A percentile compares a stretch with the other conserved stretches of the same genome.
Conservation (phyloP, 2,113 vertebrate species). For the Polypterus bichir region DNA sequence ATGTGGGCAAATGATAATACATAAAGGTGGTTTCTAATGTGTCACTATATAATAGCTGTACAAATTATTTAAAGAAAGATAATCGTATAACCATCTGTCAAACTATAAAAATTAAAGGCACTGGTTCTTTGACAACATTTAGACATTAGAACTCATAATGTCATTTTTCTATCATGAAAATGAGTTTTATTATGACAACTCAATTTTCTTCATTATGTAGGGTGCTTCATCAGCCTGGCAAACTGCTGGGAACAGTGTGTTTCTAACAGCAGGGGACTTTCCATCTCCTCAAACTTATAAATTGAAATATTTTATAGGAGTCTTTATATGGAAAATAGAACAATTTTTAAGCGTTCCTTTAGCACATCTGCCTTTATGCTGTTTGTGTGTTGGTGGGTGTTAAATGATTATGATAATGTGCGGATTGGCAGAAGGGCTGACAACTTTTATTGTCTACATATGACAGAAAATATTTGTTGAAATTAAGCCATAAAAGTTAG, state of each 20-base stretch:
- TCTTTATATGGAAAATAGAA: too few species aligned
- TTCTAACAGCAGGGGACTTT: constrained; percentile 52
- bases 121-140: constrained; percentile 33
- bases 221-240: constrained; percentile 36
- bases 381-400: too few species aligned
- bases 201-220: constrained; percentile 43
- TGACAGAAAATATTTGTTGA: too few species aligned
- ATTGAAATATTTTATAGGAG: constrained; percentile 60
- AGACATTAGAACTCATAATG: constrained; percentile 51
- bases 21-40: too few species aligned
- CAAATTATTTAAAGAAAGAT: not conserved
- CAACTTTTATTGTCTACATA: too few species aligned
- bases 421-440: too few species aligned
- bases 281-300: constrained; percentile 52
- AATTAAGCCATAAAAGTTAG: too few species aligned
- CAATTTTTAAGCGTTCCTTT: too few species aligned
- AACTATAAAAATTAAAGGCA: constrained; percentile 41
- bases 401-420: too few species aligned
- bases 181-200: constrained; percentile 57
- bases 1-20: too few species aligned
- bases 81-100: not conserved
- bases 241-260: constrained; percentile 46
- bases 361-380: too few species aligned
- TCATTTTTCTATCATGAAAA: constrained; percentile 42
- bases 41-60: too few species aligned